A percentile compares a stretch with the other conserved stretches of the same genome.
Evolutionary conservation across 2,888 invertebrate species (phyloP).

Genomic region (Cryptocephalus primarius): DNA sequence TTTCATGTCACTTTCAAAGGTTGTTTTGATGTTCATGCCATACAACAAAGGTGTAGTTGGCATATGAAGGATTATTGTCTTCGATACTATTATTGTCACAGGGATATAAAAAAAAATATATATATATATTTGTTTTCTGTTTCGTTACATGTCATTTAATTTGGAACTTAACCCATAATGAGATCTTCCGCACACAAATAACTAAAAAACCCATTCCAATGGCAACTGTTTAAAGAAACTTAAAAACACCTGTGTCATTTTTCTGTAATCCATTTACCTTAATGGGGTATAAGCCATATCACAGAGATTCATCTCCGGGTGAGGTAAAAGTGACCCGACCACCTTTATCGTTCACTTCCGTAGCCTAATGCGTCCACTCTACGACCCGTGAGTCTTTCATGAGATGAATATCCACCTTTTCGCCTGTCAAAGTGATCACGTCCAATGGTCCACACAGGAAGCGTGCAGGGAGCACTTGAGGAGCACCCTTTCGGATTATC

Average conservation of each 20-base stretch:
- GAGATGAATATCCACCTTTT: slow-evolving; percentile 90
- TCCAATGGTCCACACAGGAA: slow-evolving; percentile 99
- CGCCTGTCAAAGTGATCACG: slow-evolving; percentile 89
- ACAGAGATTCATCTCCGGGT: slow-evolving; percentile 72
- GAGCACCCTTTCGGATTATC: slow-evolving; percentile 84
- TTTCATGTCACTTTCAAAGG: too few relatives aligned
- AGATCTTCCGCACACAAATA: too few relatives aligned
- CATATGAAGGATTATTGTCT: too few relatives aligned
- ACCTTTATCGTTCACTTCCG: slow-evolving; percentile 90
- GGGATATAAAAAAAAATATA: too few relatives aligned
- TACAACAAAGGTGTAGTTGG: too few relatives aligned
- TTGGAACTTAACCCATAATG: too few relatives aligned
- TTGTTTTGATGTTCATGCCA: too few relatives aligned
- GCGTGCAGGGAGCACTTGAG: slow-evolving; percentile 75
- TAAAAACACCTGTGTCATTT: background rate
- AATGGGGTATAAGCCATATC: slow-evolving; percentile 90
- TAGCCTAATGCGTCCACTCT: slow-evolving; percentile 83
- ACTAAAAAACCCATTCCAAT: too few relatives aligned
- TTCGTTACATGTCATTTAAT: too few relatives aligned
- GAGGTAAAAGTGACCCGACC: slow-evolving; percentile 80
- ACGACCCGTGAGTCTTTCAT: slow-evolving; percentile 86
- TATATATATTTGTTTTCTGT: too few relatives aligned
- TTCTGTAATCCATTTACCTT: slow-evolving; percentile 61
- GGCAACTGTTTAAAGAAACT: background rate
- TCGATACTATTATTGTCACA: too few relatives aligned